phyloP scores from a whole-genome alignment of 1,140 invertebrate species.

The Drosophila sucinea region DNA sequence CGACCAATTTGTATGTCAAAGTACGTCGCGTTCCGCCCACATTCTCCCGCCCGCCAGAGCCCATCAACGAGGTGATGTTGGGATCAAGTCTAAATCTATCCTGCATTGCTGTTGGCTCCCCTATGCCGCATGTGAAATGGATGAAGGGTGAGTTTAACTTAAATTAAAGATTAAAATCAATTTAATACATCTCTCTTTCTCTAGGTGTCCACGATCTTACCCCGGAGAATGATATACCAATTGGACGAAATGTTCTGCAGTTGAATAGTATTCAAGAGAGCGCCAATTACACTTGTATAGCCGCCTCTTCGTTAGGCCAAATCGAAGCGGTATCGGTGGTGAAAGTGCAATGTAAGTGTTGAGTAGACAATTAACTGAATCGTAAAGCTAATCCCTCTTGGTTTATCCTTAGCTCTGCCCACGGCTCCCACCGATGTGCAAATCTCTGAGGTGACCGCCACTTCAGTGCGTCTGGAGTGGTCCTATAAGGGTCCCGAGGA shows the following conservation, averaged over 20 bases:
- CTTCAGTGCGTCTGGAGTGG: slow-evolving; percentile 95
- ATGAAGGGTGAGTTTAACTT: slow-evolving; percentile 87
- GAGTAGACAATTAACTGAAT: neutral
- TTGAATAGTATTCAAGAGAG: slow-evolving; percentile 94
- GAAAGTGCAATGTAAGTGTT: slow-evolving; percentile 95
- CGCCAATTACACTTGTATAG: slow-evolving; percentile 98
- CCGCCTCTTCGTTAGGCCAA: slow-evolving; percentile 95
- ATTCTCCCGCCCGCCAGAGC: slow-evolving; percentile 95
- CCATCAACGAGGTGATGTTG: slow-evolving; percentile 93
- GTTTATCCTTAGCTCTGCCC: slow-evolving; percentile 86
- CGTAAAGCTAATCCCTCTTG: neutral
- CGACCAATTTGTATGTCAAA: slow-evolving; percentile 96
- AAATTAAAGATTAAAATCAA: neutral
- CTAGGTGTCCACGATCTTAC: slow-evolving; percentile 90
- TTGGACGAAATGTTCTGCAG: slow-evolving; percentile 93
- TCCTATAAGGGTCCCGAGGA: slow-evolving; percentile 93
- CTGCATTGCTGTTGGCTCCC: slow-evolving; percentile 97
- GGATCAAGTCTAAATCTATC: slow-evolving; percentile 95
- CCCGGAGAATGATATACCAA: slow-evolving; percentile 92
- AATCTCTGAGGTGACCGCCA: slow-evolving; percentile 96
- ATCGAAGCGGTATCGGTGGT: slow-evolving; percentile 94
- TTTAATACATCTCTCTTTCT: neutral
- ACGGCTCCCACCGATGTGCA: slow-evolving; percentile 93
- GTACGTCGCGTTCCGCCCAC: slow-evolving; percentile 96
- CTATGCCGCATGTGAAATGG: slow-evolving; percentile 99